Evolutionary conservation across 2,113 vertebrate genomes (phyloP), one percentile per base, ranked within the genome.

Genomic region (Solea solea): DNA sequence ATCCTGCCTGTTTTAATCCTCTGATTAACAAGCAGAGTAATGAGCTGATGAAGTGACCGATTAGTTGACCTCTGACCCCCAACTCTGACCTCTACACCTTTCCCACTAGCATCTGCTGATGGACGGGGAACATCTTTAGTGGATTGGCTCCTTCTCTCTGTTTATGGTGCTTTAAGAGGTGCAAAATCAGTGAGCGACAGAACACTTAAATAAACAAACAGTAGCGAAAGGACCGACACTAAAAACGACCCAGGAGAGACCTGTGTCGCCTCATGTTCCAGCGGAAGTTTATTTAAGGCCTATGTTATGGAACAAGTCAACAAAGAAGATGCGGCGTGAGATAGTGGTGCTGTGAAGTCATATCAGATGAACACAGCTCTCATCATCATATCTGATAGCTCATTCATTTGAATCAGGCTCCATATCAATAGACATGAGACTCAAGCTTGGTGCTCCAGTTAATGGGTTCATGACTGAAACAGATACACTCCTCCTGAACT

Each of bases 21-120:
- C 88, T 76, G 84, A 92, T 93, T 93, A 92, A 91, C 78, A 82
- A 81, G 80, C 80, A 69, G 81, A 91, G 86, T 91, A 91, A 92
- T 89, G 82, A 91, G 89, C 86, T 85, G 88, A 93, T 91, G 87
- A 90, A 90, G 86, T 88, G 86, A 88, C 81, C 71, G 81, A 90
- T 91, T 76, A 84, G 89, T 81, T 88, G 86, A 83, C 83, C 92
- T 80, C 52, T 79, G 82, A 82, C 85, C 86, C 76, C 48, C 68
- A 78, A 83, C 83, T 67, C 77, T 80, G 84, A 87, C 90, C 89
- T 88, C 62, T 91, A 80, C 81, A 89, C 87, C 73, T 77, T 74
- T 63, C 60, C 72, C 63, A 62, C 74, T 54, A 57, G 52, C 63
- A 72, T 69, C 63, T 87, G 90, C 73, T 45, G 91, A 93, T 58